Conservation (phyloP, 2,113 vertebrate species). For the Neolamprologus tretocephalus region DNA sequence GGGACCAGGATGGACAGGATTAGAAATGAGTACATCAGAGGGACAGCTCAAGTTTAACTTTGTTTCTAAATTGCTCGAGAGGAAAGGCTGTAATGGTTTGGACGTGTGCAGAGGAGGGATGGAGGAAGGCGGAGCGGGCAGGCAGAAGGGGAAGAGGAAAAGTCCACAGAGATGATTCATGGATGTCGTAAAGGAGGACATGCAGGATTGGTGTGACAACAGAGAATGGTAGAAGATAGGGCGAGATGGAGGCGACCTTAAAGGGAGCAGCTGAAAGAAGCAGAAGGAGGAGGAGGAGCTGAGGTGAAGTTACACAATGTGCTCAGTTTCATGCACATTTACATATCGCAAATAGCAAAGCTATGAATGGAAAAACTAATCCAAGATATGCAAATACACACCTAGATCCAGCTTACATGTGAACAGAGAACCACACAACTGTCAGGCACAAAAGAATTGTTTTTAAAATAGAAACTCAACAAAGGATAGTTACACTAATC, state of each 20-base stretch:
- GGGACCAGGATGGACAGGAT: neutral
- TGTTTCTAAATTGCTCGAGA: neutral
- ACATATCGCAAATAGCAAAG: neutral
- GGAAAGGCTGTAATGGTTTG: neutral
- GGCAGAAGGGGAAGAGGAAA: fast-evolving
- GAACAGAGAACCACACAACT: neutral
- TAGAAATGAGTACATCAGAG: neutral
- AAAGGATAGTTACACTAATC: constrained; percentile 31
- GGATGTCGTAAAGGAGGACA: neutral
- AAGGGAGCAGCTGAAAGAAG: neutral
- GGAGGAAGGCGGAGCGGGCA: neutral
- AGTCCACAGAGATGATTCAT: neutral
- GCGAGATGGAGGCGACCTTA: neutral
- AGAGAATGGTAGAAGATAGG: neutral
- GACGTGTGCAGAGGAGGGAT: neutral
- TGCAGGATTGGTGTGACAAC: neutral
- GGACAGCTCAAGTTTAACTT: neutral
- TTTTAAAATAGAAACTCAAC: constrained; percentile 24
- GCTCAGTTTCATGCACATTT: neutral
- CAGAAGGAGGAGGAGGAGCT: neutral
- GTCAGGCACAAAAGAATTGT: neutral
- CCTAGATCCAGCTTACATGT: neutral
- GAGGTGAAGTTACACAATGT: neutral
- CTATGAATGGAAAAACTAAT: neutral
- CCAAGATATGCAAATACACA: neutral